Base-by-base conservation (phyloP, 2,113 vertebrate species). In the Nycticorax nycticorax region DNA sequence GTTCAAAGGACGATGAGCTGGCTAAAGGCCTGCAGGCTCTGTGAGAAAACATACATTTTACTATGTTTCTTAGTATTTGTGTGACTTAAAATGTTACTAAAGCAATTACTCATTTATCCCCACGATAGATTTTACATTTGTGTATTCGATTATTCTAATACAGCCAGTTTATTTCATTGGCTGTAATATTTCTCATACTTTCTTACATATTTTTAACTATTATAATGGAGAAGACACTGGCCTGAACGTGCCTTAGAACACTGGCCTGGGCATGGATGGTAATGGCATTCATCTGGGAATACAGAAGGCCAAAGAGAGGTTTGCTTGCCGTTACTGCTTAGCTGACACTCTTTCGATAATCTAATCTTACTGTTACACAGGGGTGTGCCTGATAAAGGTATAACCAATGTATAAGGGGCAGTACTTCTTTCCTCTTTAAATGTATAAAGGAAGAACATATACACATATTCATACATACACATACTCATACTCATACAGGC, bases 21-120 rank as follows among this genome's bases (percentile, higher is more conserved):
- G 81, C 85, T 90, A 43, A 85, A 78, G 37, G 22, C 48, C 62
- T 96, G n/a, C 95, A 75, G 59, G 7, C 35, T 80, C 32, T 47
- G 7, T 41, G 39, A 33, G 80, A 80, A 92, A 86, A 53, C 56
- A 20, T 5, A 53, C 12, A 50, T 90, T 92, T 48, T 88, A 82
- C 76, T 16, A 2, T 32, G 28, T 28, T 93, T 37, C 74, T 48
- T 86, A 55, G 13, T 78, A 59, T 89, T 95, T 72, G 21, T 32
- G 2, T 84, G 45, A 59, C 24, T 85, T 53, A 12, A 85, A 90
- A 62, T 30, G 30, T 71, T 88, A 33, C 62, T 35, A 78, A 57
- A 89, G 7, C 39, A 71, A 23, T 87, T 47, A 18, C 9, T 71
- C 26, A 45, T 68, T 77, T 72, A 50, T 67, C 32, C 28, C 13